Conservation (phyloP, 2,888 invertebrate species). For the Acanthococcus lagerstroemiae region DNA sequence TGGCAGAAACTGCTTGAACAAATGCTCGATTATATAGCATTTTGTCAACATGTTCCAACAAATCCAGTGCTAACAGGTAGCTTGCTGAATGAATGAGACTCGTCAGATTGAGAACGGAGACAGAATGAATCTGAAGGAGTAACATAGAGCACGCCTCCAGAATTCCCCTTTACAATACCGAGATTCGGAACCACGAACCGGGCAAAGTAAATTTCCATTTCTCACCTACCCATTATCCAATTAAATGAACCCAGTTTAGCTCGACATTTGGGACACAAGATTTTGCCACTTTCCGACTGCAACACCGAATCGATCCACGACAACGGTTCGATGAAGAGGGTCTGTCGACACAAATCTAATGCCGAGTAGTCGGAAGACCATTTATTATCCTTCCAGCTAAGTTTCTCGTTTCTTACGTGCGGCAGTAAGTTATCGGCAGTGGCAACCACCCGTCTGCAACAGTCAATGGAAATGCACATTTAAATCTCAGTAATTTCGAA, state of each 20-base stretch:
- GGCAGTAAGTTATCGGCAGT: slow-evolving; percentile 66
- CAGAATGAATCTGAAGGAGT: not conserved
- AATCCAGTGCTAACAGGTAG: no score
- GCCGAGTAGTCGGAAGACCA: slow-evolving; percentile 37
- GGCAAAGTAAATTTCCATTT: no score
- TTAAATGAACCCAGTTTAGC: slow-evolving; percentile 81
- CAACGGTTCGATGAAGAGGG: slow-evolving; percentile 80
- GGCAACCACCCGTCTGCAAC: slow-evolving; percentile 59
- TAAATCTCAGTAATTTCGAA: no score
- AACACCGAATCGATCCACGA: slow-evolving; percentile 74
- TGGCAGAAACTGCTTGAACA: no score
- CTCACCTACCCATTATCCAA: slow-evolving; percentile 72
- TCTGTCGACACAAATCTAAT: slow-evolving; percentile 52
- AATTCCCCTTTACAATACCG: not conserved
- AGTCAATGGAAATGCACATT: no score
- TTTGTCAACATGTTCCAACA: no score
- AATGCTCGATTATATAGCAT: no score
- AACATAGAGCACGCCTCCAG: not conserved
- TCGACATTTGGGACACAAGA: slow-evolving; percentile 74
- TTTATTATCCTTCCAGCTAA: slow-evolving; percentile 44
- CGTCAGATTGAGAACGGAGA: not conserved
- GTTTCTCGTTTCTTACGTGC: slow-evolving; percentile 51
- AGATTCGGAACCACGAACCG: not conserved
- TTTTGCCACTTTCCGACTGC: slow-evolving; percentile 64
- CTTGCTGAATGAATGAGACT: not conserved